Conservation (phyloP, 2,888 invertebrate genomes). For the Pocota personata region DNA sequence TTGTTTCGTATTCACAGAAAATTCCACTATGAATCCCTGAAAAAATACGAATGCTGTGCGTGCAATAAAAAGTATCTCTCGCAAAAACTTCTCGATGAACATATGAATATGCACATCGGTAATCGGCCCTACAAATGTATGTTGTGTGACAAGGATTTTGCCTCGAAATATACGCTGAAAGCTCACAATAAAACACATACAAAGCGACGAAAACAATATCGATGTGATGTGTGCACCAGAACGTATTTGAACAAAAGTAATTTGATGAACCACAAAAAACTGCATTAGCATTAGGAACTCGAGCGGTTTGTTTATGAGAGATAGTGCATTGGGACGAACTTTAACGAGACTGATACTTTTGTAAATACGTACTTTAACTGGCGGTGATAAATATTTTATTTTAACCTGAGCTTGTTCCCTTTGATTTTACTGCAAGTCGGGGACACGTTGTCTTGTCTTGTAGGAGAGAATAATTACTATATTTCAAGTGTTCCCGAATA, state of each 20-base stretch:
- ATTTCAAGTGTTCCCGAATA: too few relatives aligned
- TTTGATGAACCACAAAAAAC: not conserved
- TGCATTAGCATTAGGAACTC: not conserved
- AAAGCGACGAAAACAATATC: not conserved
- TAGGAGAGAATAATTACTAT: too few relatives aligned
- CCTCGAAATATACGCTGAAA: slow-evolving; percentile 88
- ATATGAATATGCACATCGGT: slow-evolving; percentile 88
- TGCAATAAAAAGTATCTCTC: slow-evolving; percentile 87
- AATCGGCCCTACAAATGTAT: slow-evolving; percentile 87
- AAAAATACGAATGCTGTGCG: not conserved
- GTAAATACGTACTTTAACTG: not conserved
- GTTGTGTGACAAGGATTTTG: slow-evolving; percentile 88
- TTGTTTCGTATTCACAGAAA: not conserved
- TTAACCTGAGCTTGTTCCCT: not conserved
- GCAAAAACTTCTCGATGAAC: slow-evolving; percentile 87
- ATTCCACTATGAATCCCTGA: not conserved
- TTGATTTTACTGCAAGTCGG: not conserved
- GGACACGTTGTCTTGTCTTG: too few relatives aligned
- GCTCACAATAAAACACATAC: not conserved
- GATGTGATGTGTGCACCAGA: not conserved
- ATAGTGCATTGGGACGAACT: not conserved
- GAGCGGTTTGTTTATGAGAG: not conserved
- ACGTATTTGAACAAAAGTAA: not conserved
- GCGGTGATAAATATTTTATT: not conserved
- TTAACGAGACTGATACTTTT: not conserved